Percentiles rank a stretch among this genome's conserved stretches.
phyloP scores from a whole-genome alignment of 1,140 invertebrate species.

The Cherax quadricarinatus region DNA sequence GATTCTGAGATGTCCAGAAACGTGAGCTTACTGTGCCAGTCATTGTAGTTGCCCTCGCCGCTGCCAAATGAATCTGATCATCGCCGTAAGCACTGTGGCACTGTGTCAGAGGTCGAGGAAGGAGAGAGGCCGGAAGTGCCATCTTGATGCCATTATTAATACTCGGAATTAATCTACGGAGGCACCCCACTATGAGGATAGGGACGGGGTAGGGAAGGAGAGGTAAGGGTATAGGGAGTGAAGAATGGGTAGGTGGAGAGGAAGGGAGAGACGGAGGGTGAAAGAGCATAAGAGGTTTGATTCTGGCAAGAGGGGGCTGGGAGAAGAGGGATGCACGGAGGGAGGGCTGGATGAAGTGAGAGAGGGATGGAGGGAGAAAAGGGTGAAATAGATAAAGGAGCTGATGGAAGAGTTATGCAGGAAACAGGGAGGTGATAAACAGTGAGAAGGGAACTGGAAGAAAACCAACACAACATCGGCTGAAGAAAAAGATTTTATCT shows the following conservation, averaged over 20 bases:
- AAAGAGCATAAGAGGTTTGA: too few species aligned
- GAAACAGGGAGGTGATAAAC: too few species aligned
- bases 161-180: conserved; percentile 24
- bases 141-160: conserved; percentile 32
- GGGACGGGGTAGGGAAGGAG: not conserved
- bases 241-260: not conserved
- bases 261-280: not conserved
- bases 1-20: too few species aligned
- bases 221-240: not conserved
- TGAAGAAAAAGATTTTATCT: too few species aligned
- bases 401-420: not conserved
- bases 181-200: not conserved
- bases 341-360: not conserved
- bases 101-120: too few species aligned
- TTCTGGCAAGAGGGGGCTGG: too few species aligned
- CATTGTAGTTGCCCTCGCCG: not conserved
- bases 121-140: not conserved
- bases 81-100: too few species aligned
- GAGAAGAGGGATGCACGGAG: not conserved
- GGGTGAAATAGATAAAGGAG: not conserved
- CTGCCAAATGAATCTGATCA: not conserved
- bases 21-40: too few species aligned
- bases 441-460: not conserved
- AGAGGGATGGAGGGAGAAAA: not conserved
- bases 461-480: too few species aligned